phyloP scores from a whole-genome alignment of 2,888 invertebrate species.

The Therioaphis trifolii region DNA sequence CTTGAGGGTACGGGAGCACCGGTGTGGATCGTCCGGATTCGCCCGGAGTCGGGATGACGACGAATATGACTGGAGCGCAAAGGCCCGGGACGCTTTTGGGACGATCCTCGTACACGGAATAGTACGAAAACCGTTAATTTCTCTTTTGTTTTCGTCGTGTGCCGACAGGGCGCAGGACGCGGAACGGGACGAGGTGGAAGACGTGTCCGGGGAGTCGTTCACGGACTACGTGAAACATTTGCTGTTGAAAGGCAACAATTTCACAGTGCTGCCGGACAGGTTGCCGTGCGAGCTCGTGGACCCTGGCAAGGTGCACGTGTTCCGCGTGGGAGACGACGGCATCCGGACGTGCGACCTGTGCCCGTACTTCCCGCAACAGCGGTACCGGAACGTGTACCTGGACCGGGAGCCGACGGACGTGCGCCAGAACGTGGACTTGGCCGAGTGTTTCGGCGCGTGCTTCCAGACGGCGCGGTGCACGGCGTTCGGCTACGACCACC shows the following conservation, averaged over 20 bases:
- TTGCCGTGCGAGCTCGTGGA: conserved; percentile 51
- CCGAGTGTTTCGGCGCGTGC: conserved; percentile 60
- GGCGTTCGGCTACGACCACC: conserved; percentile 63
- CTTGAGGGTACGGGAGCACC: no score
- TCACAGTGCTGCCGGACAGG: conserved; percentile 50
- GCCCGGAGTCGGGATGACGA: no score
- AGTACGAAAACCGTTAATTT: no score
- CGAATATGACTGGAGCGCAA: no score
- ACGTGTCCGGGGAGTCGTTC: conserved; percentile 54
- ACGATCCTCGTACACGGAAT: no score
- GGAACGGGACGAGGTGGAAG: conserved; percentile 39
- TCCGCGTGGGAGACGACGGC: conserved; percentile 54
- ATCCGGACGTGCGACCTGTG: conserved; percentile 63
- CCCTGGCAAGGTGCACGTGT: conserved; percentile 38
- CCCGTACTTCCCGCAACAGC: conserved; percentile 62
- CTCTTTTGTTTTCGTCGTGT: no score
- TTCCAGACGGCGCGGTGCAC: conserved; percentile 47
- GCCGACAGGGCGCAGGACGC: no score
- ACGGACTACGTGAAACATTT: conserved; percentile 60
- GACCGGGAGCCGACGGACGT: conserved; percentile 19
- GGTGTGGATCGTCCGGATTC: no score
- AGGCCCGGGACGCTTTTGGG: no score
- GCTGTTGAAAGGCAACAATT: conserved; percentile 59
- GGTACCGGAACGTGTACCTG: conserved; percentile 54
- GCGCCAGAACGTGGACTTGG: conserved; percentile 42